Evolutionary conservation across 1,140 invertebrate genomes (phyloP).

Genomic region (Globodera rostochiensis): DNA sequence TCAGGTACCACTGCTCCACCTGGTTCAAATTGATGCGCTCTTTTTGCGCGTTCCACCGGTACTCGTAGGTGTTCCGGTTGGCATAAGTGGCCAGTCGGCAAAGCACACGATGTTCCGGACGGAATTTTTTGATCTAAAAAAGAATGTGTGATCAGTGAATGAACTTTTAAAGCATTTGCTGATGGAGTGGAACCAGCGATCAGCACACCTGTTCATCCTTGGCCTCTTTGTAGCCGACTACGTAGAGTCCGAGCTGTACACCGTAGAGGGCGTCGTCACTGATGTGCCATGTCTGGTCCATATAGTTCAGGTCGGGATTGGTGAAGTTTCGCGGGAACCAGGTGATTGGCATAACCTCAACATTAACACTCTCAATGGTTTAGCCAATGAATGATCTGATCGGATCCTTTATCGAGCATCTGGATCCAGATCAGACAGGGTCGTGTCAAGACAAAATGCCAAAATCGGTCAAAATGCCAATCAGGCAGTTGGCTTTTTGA

Average conservation of each 20-base stretch:
- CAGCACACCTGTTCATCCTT: conserved; percentile 59
- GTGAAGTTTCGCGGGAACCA: conserved; percentile 65
- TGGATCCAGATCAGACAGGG: too few species aligned
- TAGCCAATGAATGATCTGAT: too few species aligned
- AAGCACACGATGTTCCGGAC: conserved; percentile 60
- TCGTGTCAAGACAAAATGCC: too few species aligned
- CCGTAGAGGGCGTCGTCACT: conserved; percentile 59
- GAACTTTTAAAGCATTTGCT: too few species aligned
- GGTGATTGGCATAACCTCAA: conserved; percentile 58
- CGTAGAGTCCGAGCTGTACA: conserved; percentile 63
- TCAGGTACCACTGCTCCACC: conserved; percentile 60
- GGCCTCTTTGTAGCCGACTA: conserved; percentile 64
- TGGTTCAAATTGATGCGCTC: conserved; percentile 63
- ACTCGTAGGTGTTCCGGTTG: conserved; percentile 60
- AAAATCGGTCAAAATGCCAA: too few species aligned
- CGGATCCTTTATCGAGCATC: too few species aligned
- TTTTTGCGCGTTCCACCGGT: conserved; percentile 62
- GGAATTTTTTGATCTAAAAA: conserved; percentile 64
- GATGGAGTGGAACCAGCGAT: too few species aligned
- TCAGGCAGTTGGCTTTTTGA: too few species aligned
- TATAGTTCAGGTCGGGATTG: conserved; percentile 60
- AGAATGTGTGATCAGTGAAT: conserved; percentile 13
- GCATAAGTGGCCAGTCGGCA: conserved; percentile 52
- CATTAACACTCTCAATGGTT: background rate
- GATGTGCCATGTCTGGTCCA: conserved; percentile 53